These are phyloP conservation scores for Drosophila fuyamai DNA, from an alignment of 1,140 invertebrate species.

Conservation along the genomic window DNA sequence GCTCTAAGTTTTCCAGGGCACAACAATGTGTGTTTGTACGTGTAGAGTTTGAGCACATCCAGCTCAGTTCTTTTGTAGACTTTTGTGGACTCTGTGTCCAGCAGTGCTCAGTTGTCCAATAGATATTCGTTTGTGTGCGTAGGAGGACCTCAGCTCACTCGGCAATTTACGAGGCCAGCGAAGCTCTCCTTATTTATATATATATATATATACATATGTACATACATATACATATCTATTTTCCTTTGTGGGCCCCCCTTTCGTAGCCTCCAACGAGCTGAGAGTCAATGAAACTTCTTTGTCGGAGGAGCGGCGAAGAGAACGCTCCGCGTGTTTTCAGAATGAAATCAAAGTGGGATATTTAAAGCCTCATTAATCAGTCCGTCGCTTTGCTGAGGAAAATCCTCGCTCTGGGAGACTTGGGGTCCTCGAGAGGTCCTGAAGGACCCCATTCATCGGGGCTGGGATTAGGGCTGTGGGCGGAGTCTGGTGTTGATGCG, in stretches of 20 bases:
- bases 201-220: conserved; percentile 8
- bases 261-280: conserved; percentile 35
- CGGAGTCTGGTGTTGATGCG: conserved; percentile 58
- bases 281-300: conserved; percentile 83
- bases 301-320: conserved; percentile 41
- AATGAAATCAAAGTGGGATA: conserved; percentile 84
- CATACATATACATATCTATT: conserved; percentile 5
- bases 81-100: conserved; percentile 69
- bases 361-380: conserved; percentile 84
- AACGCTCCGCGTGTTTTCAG: conserved; percentile 69
- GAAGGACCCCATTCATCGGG: conserved; percentile 25
- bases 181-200: conserved; percentile 6
- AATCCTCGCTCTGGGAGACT: conserved; percentile 24
- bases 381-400: conserved; percentile 36
- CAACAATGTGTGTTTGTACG: conserved; percentile 14
- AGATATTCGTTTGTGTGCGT: conserved; percentile 47
- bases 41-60: conserved; percentile 32
- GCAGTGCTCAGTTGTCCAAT: conserved; percentile 33
- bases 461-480: conserved; percentile 11
- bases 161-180: conserved; percentile 56
- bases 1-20: conserved; percentile 66
- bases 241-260: conserved; percentile 17
- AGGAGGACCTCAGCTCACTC: conserved; percentile 39
- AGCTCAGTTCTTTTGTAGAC: conserved; percentile 54
- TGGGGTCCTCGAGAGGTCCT: conserved; percentile 29